Conservation (phyloP, 2,888 invertebrate species). For the Xestia ashworthii region DNA sequence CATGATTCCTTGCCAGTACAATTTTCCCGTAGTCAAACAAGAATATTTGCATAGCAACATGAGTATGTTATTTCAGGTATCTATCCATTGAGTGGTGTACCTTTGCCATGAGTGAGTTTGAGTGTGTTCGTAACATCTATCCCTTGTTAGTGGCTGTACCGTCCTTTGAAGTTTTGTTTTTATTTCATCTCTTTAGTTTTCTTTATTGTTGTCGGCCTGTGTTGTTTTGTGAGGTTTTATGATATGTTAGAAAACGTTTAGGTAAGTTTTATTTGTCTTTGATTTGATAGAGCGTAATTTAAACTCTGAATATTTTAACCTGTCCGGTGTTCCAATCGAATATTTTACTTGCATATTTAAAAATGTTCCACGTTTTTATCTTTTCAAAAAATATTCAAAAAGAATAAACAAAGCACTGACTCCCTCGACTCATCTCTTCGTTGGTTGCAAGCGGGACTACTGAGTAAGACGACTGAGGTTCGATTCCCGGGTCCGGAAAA, state of each 20-base stretch:
- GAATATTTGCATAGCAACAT: conserved; percentile 53
- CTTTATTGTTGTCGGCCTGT: conserved; percentile 1
- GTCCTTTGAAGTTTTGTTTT: conserved; percentile 47
- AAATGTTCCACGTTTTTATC: too few relatives aligned
- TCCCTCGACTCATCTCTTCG: too few relatives aligned
- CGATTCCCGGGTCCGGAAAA: too few relatives aligned
- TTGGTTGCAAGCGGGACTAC: too few relatives aligned
- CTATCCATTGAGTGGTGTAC: conserved; percentile 40
- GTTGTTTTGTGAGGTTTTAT: conserved; percentile 12
- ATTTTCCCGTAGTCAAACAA: conserved; percentile 46
- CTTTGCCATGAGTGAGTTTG: conserved; percentile 29
- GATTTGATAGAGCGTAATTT: background rate
- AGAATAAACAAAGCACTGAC: background rate
- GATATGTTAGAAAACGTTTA: background rate
- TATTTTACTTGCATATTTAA: too few relatives aligned
- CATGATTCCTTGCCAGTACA: conserved; percentile 29
- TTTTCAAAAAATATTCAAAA: background rate
- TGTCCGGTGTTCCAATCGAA: too few relatives aligned
- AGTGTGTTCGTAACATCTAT: conserved; percentile 40
- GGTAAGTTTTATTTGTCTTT: background rate
- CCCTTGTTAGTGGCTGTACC: conserved; percentile 50
- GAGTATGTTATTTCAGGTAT: conserved; percentile 46
- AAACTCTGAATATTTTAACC: too few relatives aligned
- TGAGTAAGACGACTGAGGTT: too few relatives aligned
- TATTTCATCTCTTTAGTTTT: conserved; percentile 30